Percentiles rank a stretch among this genome's conserved stretches.
phyloP scores from a whole-genome alignment of 2,797 vertebrate species.

The Sebastes matsubarae region DNA sequence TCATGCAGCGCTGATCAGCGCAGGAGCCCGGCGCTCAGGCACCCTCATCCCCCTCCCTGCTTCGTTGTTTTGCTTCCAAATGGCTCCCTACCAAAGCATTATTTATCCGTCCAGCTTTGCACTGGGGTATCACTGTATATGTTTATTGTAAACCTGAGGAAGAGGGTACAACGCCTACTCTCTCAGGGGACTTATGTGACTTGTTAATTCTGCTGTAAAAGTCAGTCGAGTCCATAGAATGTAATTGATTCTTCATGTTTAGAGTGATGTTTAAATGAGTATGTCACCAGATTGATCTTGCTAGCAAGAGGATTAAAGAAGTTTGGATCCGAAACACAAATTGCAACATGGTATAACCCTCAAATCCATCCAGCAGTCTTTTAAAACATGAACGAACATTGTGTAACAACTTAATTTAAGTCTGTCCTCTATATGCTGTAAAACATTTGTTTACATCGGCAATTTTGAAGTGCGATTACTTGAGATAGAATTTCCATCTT shows the following conservation, averaged over 20 bases:
- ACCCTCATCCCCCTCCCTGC: conserved; percentile 49
- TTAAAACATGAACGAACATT: neutral
- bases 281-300: neutral
- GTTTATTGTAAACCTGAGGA: conserved; percentile 34
- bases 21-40: conserved; percentile 52
- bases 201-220: conserved; percentile 42
- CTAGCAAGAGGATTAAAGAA: neutral
- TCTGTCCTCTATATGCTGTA: neutral
- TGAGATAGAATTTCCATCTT: neutral
- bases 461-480: neutral
- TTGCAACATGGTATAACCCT: neutral
- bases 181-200: conserved; percentile 28
- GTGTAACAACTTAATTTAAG: neutral
- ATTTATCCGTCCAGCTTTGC: conserved; percentile 49
- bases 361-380: neutral
- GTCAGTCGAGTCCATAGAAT: conserved; percentile 14
- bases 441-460: neutral
- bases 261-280: neutral
- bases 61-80: conserved; percentile 72
- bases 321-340: neutral
- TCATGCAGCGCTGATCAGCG: conserved; percentile 76
- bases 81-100: conserved; percentile 63
- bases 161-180: neutral
- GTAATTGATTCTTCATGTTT: conserved; percentile 6
- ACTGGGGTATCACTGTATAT: conserved; percentile 33